Evolutionary conservation across 2,113 vertebrate genomes (phyloP).

Genomic region (Xyrauchen texanus): DNA sequence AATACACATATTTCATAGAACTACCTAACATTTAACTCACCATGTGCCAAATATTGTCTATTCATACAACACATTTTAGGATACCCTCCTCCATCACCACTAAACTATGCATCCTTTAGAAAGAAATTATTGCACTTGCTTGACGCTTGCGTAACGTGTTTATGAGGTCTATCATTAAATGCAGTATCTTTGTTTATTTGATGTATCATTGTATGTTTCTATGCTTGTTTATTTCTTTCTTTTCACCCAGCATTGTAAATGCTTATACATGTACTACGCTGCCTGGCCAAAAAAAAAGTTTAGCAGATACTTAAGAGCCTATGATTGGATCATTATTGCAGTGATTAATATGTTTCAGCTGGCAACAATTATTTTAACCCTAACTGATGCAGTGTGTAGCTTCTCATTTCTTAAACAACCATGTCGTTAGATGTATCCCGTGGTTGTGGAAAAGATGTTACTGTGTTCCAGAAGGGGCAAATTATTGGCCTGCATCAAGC

Average conservation of each 20-base stretch:
- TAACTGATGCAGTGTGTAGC: too few relatives aligned
- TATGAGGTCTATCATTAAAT: slow-evolving; percentile 52
- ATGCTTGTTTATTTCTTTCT: slow-evolving; percentile 24
- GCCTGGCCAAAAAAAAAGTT: too few relatives aligned
- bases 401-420: too few relatives aligned
- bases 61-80: not conserved
- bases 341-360: too few relatives aligned
- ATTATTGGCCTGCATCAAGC: too few relatives aligned
- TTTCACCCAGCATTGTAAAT: slow-evolving; percentile 54
- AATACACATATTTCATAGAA: not conserved
- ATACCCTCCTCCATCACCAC: not conserved
- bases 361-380: too few relatives aligned
- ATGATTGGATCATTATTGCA: too few relatives aligned
- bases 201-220: slow-evolving; percentile 52
- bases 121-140: slow-evolving; percentile 43
- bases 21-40: not conserved
- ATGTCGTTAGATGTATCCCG: too few relatives aligned
- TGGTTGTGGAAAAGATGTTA: too few relatives aligned
- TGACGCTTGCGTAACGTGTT: slow-evolving; percentile 38
- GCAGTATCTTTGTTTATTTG: slow-evolving; percentile 71
- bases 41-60: not conserved
- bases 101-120: slow-evolving; percentile 6
- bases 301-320: too few relatives aligned
- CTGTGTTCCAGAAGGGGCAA: too few relatives aligned
- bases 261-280: slow-evolving; percentile 42